Evolutionary conservation across 2,113 vertebrate species (phyloP), one percentile per base, ranked within the genome.

Genomic region (Antigone vipio): DNA sequence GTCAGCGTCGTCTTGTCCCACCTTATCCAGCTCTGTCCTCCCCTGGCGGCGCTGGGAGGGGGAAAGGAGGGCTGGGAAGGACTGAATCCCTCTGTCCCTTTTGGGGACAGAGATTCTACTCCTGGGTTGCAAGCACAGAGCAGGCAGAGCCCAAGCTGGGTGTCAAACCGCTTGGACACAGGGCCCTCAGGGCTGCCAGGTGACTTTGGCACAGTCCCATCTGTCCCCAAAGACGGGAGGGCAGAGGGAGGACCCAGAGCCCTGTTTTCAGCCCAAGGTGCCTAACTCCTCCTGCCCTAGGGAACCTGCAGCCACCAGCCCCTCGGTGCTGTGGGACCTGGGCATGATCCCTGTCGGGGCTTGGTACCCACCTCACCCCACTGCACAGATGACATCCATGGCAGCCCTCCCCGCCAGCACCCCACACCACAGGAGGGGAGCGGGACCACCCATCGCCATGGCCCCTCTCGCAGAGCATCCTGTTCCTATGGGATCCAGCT

Each of bases 391-490:
- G 24, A 44, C 58, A 62, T 13, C 19, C 38, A 35, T 7, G 5
- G 40, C 40, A 62, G 85, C 1, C 9, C 56, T 52, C 26, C 23
- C 38, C n/a, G 18, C 15, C 1, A 0, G 34, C 34, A 45, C 8
- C 7, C 44, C 5, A 4, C 5, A 0, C 26, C 0, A 0, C 0
- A 0, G 49, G 69, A 74, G 22, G 15, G 29, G 24, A 68, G 19
- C 2, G 1, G 26, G 26, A 5, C 4, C 47, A 66, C 42, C 29
- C 38, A 50, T 24, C 0, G 0, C 47, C 71, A 71, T 0, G 0
- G 44, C 9, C 17, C 5, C 44, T 24, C 50, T n/a, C 38, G 35
- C 58, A 66, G 27, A 50, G 42, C 35, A 53, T 53, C 55, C 38
- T 1, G 0, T 42, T n/a, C 49, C n/a, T 40, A 27, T 0, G 1